Conservation (phyloP, 53 echinoderm and acorn worm species). For the Holothuria leucospilota region DNA sequence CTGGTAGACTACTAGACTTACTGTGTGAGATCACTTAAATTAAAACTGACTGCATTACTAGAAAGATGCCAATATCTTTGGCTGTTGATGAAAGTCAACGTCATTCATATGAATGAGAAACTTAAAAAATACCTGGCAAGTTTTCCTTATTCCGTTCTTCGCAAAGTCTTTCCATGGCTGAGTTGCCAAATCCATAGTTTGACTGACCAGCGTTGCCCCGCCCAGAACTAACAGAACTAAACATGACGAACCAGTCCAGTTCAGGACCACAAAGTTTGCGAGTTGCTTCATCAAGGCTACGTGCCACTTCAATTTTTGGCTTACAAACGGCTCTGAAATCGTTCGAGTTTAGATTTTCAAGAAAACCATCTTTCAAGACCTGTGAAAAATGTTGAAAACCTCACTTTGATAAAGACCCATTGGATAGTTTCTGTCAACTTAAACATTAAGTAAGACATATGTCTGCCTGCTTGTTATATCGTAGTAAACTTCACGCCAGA, state of each 20-base stretch:
- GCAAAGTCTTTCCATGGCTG: conserved; percentile 76
- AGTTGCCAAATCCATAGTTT: conserved; percentile 77
- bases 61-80: too few relatives aligned
- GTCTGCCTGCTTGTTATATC: too few relatives aligned
- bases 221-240: conserved; percentile 74
- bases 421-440: too few relatives aligned
- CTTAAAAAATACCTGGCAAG: conserved; percentile 45
- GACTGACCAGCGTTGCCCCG: conserved; percentile 76
- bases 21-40: too few relatives aligned
- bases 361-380: conserved; percentile 69
- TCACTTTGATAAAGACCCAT: too few relatives aligned
- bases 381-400: too few relatives aligned
- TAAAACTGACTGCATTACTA: too few relatives aligned
- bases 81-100: too few relatives aligned
- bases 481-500: too few relatives aligned
- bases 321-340: conserved; percentile 52
- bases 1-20: too few relatives aligned
- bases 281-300: conserved; percentile 64
- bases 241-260: conserved; percentile 79
- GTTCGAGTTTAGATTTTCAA: conserved; percentile 65
- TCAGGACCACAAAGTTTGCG: conserved; percentile 48
- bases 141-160: conserved; percentile 64
- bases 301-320: conserved; percentile 63
- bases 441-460: too few relatives aligned
- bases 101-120: too few relatives aligned